A percentile compares a stretch with the other conserved stretches of the same genome.
Conservation (phyloP, 2,797 vertebrate genomes). For the Limnodromus scolopaceus region DNA sequence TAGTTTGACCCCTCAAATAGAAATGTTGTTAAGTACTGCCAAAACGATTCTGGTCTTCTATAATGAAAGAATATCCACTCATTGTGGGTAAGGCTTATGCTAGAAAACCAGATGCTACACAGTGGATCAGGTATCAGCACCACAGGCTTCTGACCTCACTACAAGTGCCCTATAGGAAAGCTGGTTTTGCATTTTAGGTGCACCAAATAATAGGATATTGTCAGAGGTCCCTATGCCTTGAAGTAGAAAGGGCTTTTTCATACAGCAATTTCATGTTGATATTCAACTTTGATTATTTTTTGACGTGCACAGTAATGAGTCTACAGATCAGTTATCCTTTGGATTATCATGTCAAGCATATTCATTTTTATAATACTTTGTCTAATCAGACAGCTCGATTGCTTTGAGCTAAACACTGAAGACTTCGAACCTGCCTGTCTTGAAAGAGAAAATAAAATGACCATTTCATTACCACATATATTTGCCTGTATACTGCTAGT, state of each 20-base stretch:
- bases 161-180: neutral
- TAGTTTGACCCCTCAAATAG: constrained; percentile 39
- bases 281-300: constrained; percentile 10
- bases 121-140: neutral
- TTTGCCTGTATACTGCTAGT: neutral
- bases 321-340: neutral
- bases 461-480: neutral
- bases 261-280: neutral
- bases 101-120: neutral
- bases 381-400: neutral
- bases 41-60: neutral
- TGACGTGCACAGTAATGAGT: neutral
- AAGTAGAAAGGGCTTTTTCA: neutral
- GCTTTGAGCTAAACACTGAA: neutral
- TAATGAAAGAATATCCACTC: constrained; percentile 32
- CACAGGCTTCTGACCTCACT: neutral
- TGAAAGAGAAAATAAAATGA: neutral
- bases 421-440: neutral
- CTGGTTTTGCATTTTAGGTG: neutral
- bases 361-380: neutral
- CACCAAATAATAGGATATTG: neutral
- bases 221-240: neutral
- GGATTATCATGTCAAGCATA: neutral
- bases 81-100: neutral
- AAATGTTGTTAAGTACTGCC: neutral